These are phyloP conservation scores for Ceryle rudis DNA, from an alignment of 2,797 vertebrate species.

Conservation along the genomic window DNA sequence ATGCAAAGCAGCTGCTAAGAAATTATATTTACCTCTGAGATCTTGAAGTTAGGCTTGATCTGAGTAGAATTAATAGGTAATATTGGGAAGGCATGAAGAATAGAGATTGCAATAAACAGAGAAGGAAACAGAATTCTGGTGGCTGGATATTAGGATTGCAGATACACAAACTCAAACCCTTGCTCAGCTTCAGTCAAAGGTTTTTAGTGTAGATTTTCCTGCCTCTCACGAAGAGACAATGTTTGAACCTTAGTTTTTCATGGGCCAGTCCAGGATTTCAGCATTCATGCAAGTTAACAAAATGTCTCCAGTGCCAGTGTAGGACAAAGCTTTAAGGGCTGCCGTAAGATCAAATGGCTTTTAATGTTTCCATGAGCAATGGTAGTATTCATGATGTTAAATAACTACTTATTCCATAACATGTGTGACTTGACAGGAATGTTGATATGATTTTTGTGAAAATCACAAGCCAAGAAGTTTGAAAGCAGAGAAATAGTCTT, in stretches of 20 bases:
- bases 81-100: neutral
- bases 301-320: neutral
- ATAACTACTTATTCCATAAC: neutral
- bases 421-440: neutral
- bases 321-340: neutral
- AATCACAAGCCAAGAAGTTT: neutral
- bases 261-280: neutral
- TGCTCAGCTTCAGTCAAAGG: neutral
- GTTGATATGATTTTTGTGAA: neutral
- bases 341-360: neutral
- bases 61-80: neutral
- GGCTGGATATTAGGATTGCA: neutral
- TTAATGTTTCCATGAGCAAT: neutral
- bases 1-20: neutral
- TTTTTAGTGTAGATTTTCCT: neutral
- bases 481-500: neutral
- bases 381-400: neutral
- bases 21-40: neutral
- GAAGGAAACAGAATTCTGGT: neutral
- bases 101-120: neutral
- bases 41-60: neutral
- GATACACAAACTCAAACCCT: neutral
- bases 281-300: neutral
- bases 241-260: neutral
- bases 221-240: rapidly evolving